Evolutionary conservation across 2,888 invertebrate species (phyloP).

Genomic region (Sinotaia quadrata): DNA sequence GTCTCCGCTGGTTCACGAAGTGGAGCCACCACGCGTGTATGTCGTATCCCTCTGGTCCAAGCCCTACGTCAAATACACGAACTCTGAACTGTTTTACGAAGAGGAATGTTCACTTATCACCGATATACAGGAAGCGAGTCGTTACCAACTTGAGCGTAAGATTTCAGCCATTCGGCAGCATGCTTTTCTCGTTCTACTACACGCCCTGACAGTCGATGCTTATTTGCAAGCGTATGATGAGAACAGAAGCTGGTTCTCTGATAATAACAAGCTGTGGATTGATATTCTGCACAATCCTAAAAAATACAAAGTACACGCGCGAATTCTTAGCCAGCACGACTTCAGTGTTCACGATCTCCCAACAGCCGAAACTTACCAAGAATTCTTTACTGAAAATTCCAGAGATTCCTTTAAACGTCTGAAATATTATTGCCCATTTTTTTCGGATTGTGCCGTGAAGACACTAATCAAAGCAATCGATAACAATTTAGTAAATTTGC

Average conservation of each 20-base stretch:
- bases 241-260: constrained; percentile 90
- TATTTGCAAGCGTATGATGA: constrained; percentile 91
- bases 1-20: constrained; percentile 94
- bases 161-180: constrained; percentile 94
- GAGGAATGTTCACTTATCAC: constrained; percentile 91
- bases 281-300: constrained; percentile 81
- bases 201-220: constrained; percentile 97
- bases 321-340: constrained; percentile 30
- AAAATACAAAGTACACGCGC: constrained; percentile 45
- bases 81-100: constrained; percentile 86
- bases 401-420: constrained; percentile 92
- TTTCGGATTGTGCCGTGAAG: too few species aligned
- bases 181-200: constrained; percentile 95
- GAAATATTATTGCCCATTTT: too few species aligned
- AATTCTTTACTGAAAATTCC: constrained; percentile 92
- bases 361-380: constrained; percentile 94
- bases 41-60: constrained; percentile 85
- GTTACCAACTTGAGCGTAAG: constrained; percentile 92
- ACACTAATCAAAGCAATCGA: too few species aligned
- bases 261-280: constrained; percentile 86
- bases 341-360: constrained; percentile 84
- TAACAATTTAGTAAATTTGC: too few species aligned
- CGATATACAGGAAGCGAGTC: constrained; percentile 87
- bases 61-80: constrained; percentile 86
- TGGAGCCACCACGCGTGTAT: constrained; percentile 94